Evolutionary conservation across 1,140 invertebrate species (phyloP).

Genomic region (Epicauta chinensis): DNA sequence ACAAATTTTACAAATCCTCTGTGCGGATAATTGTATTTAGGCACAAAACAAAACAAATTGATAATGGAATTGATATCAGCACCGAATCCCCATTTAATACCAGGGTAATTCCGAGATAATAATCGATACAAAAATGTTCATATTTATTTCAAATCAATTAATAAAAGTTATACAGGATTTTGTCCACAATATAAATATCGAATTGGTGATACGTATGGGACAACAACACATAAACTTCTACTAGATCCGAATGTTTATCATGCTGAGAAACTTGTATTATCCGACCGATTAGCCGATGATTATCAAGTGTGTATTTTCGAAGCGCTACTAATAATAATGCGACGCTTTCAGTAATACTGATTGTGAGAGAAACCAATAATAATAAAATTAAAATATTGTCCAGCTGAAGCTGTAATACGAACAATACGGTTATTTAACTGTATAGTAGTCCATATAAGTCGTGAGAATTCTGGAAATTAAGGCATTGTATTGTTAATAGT

Average conservation of each 20-base stretch:
- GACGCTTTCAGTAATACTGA: too few relatives aligned
- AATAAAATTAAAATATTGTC: too few relatives aligned
- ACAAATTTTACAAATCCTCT: too few relatives aligned
- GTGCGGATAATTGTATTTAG: too few relatives aligned
- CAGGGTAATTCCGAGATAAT: conserved; percentile 45
- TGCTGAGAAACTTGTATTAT: conserved; percentile 59
- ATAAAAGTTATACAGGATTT: conserved; percentile 61
- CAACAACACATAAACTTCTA: conserved; percentile 61
- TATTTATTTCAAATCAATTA: background rate
- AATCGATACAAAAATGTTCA: background rate
- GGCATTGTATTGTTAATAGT: too few relatives aligned
- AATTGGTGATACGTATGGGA: conserved; percentile 64
- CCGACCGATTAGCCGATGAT: conserved; percentile 53
- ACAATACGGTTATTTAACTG: too few relatives aligned
- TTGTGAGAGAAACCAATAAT: too few relatives aligned
- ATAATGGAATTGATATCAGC: conserved; percentile 45
- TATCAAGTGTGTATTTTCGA: conserved; percentile 47
- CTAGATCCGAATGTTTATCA: conserved; percentile 63
- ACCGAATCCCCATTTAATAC: conserved; percentile 51
- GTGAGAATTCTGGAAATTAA: too few relatives aligned
- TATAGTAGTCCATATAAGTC: too few relatives aligned
- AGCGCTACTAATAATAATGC: too few relatives aligned
- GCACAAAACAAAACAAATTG: background rate
- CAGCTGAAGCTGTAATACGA: too few relatives aligned
- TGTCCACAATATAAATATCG: conserved; percentile 64